These are phyloP conservation scores for Palaemon carinicauda DNA, from an alignment of 1,140 invertebrate species.

Conservation along the genomic window DNA sequence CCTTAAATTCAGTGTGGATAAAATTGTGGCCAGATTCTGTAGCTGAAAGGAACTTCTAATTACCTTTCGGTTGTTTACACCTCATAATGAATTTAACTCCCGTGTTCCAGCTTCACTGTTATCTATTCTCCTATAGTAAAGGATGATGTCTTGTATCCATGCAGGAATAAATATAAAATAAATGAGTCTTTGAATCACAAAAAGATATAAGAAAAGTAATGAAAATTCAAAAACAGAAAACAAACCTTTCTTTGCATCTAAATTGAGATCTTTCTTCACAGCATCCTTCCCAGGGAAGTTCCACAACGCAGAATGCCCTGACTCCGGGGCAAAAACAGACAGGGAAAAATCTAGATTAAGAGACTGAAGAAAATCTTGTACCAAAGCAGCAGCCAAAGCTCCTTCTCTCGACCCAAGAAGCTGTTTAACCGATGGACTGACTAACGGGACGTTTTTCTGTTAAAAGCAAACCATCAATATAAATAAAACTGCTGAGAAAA, in stretches of 20 bases:
- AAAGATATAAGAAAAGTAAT: not conserved
- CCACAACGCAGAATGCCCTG: slow-evolving; percentile 30
- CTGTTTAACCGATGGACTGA: slow-evolving; percentile 20
- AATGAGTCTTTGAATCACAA: no score
- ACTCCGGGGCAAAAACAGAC: slow-evolving; percentile 53
- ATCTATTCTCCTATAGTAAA: no score
- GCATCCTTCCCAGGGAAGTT: slow-evolving; percentile 10
- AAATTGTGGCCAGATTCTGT: no score
- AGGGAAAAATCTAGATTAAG: slow-evolving; percentile 53
- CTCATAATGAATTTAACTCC: no score
- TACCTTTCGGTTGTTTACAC: no score
- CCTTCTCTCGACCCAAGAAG: slow-evolving; percentile 42
- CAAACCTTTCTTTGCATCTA: not conserved
- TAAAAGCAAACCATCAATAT: not conserved
- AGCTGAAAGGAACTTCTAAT: no score
- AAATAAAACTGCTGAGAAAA: not conserved
- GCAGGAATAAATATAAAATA: no score
- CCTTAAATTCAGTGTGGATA: no score
- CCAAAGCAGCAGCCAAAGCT: slow-evolving; percentile 33
- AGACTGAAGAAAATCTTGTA: slow-evolving; percentile 53
- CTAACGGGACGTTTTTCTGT: slow-evolving; percentile 46
- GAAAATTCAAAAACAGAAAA: not conserved
- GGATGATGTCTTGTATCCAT: no score
- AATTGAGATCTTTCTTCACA: not conserved
- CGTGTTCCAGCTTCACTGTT: no score